Percentiles rank a stretch among this genome's conserved stretches.
These are phyloP conservation scores for Sigmodon hispidus DNA, from an alignment of 2,113 vertebrate species.

Conservation along the genomic window DNA sequence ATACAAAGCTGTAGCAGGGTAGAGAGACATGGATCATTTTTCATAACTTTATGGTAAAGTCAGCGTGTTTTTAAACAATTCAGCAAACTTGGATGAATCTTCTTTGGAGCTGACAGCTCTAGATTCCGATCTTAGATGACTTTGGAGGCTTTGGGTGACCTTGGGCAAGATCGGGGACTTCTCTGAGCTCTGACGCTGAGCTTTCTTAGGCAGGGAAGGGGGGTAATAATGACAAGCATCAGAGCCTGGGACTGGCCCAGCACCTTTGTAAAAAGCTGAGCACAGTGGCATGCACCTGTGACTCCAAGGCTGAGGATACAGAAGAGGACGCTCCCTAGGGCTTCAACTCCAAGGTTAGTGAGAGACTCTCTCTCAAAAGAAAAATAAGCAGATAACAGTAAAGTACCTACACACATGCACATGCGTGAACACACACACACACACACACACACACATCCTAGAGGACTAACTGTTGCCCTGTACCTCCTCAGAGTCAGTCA, in stretches of 20 bases:
- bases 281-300: neutral
- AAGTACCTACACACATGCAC: neutral
- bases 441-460: neutral
- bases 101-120: neutral
- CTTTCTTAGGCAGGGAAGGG: neutral
- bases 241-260: neutral
- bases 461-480: neutral
- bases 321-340: neutral
- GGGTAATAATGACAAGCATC: neutral
- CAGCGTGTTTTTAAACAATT: neutral
- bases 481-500: neutral
- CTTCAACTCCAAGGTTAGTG: neutral
- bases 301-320: neutral
- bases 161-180: neutral
- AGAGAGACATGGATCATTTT: neutral
- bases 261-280: neutral
- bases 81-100: neutral
- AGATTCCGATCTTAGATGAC: slow-evolving; percentile 40
- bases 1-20: fast-evolving
- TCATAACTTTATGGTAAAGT: neutral
- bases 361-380: neutral
- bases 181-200: neutral
- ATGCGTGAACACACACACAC: neutral
- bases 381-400: neutral
- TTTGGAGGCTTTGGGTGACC: neutral